Percentiles rank a stretch among this genome's conserved stretches.
phyloP scores from a whole-genome alignment of 2,113 vertebrate genomes.

The Pyrgilauda ruficollis region DNA sequence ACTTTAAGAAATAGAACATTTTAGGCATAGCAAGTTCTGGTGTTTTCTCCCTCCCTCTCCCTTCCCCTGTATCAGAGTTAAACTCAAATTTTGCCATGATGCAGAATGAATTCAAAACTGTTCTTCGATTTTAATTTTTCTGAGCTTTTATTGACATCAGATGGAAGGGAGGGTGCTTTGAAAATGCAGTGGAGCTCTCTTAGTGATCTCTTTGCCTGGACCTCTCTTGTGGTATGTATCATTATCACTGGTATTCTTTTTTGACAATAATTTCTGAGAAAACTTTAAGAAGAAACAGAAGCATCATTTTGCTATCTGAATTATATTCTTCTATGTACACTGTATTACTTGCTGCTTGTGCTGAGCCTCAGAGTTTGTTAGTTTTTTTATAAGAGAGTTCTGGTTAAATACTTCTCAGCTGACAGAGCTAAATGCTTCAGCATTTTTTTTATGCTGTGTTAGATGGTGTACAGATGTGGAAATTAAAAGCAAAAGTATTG shows the following conservation, averaged over 20 bases:
- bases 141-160: background rate
- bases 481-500: conserved; percentile 1
- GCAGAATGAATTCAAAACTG: background rate
- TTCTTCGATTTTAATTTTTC: background rate
- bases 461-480: conserved; percentile 36
- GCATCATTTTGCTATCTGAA: background rate
- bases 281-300: background rate
- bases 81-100: background rate
- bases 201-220: background rate
- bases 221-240: background rate
- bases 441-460: background rate
- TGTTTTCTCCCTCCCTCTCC: background rate
- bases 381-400: background rate
- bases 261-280: background rate
- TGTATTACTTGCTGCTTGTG: background rate
- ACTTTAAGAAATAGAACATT: background rate
- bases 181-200: background rate
- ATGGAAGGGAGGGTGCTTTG: background rate
- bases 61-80: background rate
- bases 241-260: background rate
- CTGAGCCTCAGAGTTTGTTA: background rate
- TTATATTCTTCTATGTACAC: fast-evolving
- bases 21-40: background rate
- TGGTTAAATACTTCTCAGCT: conserved; percentile 17
- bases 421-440: background rate